These are phyloP conservation scores for Resseliella maxima DNA, from an alignment of 2,888 invertebrate genomes.

Conservation along the genomic window DNA sequence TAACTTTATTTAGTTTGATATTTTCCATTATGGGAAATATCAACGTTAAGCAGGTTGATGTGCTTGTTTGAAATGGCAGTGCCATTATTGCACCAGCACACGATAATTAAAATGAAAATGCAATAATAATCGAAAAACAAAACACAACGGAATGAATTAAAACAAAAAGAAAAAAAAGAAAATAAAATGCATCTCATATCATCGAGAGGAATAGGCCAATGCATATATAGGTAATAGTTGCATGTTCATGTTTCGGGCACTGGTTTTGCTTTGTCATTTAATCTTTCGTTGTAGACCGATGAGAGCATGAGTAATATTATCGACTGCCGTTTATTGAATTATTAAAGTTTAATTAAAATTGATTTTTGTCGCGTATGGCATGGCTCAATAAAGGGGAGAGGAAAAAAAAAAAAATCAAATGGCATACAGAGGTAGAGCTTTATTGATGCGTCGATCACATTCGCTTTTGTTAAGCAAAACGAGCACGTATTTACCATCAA, in stretches of 20 bases:
- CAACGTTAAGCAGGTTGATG: not conserved
- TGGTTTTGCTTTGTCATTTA: too few species aligned
- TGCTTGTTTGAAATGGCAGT: not conserved
- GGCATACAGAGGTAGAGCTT: not conserved
- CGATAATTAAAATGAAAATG: conserved; percentile 17
- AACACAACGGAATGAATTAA: too few species aligned
- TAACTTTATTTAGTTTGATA: conserved; percentile 13
- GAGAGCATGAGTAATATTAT: not conserved
- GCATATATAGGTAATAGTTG: not conserved
- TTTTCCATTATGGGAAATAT: not conserved
- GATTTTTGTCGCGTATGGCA: conserved; percentile 44
- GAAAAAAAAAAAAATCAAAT: not conserved
- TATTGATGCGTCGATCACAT: not conserved
- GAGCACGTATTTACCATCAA: not conserved
- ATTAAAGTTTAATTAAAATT: conserved; percentile 51
- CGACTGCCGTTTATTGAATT: conserved; percentile 42
- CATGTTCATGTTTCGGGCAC: not conserved
- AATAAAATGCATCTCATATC: not conserved
- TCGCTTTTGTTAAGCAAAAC: not conserved
- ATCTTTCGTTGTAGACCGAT: too few species aligned
- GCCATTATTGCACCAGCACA: not conserved
- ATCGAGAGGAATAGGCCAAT: not conserved
- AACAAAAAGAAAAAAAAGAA: not conserved
- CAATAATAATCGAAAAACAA: conserved; percentile 21
- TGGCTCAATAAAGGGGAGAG: conserved; percentile 2